Base-by-base conservation (phyloP, 2,888 invertebrate genomes). In the Villa cingulata region DNA sequence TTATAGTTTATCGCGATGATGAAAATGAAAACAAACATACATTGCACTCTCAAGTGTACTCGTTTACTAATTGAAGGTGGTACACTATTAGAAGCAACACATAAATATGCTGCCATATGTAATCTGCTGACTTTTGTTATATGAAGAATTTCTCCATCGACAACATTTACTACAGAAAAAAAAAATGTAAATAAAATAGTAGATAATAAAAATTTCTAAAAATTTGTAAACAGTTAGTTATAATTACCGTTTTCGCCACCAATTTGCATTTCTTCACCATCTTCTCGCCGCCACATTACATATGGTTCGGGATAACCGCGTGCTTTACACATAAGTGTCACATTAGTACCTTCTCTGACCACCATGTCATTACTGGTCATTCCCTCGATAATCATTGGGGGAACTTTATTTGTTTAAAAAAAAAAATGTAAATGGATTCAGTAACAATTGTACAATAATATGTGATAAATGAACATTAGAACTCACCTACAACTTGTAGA, bases 301-400 rank as follows among this genome's bases (percentile, higher is more conserved):
- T 88, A 89, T 15, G 91, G 91, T 59, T 88, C 87, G 0, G 89
- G 89, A 66, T 86, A 89, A 57, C 90, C 90, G 17, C 79, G 79
- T 20, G 91, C 91, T 62, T 87, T 84, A 66, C 91, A 91, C 54
- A 81, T 81, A 69, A 91, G 74, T 32, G 88, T 87, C 44, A 90
- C 88, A 67, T 90, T 89, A 45, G 85, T 83, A 15, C 87, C 85
- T 70, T 91, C 91, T 17, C 89, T 75, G 5, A 91, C 90, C 27
- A 90, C 88, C 80, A 92, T 86, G 62, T 94, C 92, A 42, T 86
- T 84, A 59, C 89, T 89, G 18, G 91, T 90, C 72, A 89, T 86
- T 58, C 84, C 82, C 67, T 88, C 86, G 49, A 90, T 78, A 57
- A 94, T 92, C 60, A 83, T 77, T 23, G 94, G 94, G 37, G 94